A percentile compares a stretch with the other conserved stretches of the same genome.
Conservation (phyloP, 2,797 vertebrate species). For the Gallinago solitaria region DNA sequence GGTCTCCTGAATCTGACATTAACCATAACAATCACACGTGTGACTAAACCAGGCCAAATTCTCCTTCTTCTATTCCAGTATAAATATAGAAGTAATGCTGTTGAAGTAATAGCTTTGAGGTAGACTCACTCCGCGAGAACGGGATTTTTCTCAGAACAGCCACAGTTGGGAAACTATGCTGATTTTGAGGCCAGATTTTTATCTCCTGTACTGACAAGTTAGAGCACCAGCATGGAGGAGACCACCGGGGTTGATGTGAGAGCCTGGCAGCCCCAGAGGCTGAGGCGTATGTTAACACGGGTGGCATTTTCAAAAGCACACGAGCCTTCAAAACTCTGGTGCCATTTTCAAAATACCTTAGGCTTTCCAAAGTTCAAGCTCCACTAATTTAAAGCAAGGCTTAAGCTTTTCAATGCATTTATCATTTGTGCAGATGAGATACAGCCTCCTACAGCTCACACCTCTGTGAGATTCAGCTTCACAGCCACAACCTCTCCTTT, state of each 20-base stretch:
- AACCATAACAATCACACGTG: slow-evolving; percentile 53
- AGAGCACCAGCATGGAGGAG: background rate
- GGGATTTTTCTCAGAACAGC: background rate
- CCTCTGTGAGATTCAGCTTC: background rate
- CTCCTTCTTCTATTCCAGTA: slow-evolving; percentile 12
- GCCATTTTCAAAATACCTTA: background rate
- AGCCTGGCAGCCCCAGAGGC: background rate
- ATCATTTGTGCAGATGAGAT: background rate
- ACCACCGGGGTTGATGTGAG: background rate
- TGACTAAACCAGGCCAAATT: slow-evolving; percentile 18
- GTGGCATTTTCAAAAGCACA: background rate
- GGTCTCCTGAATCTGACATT: slow-evolving; percentile 23
- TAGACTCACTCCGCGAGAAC: background rate
- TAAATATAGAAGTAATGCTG: slow-evolving; percentile 44
- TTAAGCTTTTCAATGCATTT: background rate
- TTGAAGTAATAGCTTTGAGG: slow-evolving; percentile 37
- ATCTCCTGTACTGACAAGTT: background rate
- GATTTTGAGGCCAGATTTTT: background rate
- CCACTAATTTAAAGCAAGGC: background rate
- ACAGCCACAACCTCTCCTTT: background rate
- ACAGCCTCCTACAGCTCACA: background rate
- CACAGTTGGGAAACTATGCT: background rate
- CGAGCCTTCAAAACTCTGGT: background rate
- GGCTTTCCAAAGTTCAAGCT: background rate
- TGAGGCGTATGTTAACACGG: background rate